Evolutionary conservation across 2,113 vertebrate genomes (phyloP), one percentile per base, ranked within the genome.

Genomic region (Athene cunicularia): DNA sequence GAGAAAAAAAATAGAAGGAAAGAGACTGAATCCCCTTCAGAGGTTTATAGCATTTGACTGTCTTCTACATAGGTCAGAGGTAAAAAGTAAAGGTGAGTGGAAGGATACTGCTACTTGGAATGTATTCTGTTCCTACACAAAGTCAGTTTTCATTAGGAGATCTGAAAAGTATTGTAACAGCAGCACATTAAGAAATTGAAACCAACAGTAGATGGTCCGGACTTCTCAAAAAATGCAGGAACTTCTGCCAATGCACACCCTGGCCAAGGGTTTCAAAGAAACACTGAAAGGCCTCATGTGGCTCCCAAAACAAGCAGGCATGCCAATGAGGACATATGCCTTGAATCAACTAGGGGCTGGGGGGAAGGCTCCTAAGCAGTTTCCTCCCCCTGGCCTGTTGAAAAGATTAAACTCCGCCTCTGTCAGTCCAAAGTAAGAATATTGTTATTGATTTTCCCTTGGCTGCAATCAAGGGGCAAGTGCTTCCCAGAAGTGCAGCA

Each of bases 141-240:
- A 82, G 35, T 43, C 23, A 60, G 49, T 80, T 95, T 77, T 80
- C 26, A 18, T 62, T 43, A 43, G 17, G 15, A 84, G 24, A 33
- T 66, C 75, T 93, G 41, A 55, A 43, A 96, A 82, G 35, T 28
- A 32, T 21, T 45, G 5, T 64, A 88, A 87, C 27, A 82, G 71
- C 82, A 93, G 37, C 11, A 45, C 23, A 37, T 80, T 75, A 70
- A 55, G n/a, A 94, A 95, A 93, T 53, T 4, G 5, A 92, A 97
- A 90, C 49, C 49, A 86, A 68, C 30, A 76, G 41, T 41, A 86
- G 32, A 87, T 59, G 47, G 47, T 71, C 75, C 50, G 32, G 24
- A 85, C 45, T 80, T 90, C 49, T 88, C 50, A 5, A 92, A 92
- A 95, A 94, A 77, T 52, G 32, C 37, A 76, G 8, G 85, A 70